A percentile compares a stretch with the other conserved stretches of the same genome.
Conservation (phyloP, 2,888 invertebrate species). For the Boloria selene region DNA sequence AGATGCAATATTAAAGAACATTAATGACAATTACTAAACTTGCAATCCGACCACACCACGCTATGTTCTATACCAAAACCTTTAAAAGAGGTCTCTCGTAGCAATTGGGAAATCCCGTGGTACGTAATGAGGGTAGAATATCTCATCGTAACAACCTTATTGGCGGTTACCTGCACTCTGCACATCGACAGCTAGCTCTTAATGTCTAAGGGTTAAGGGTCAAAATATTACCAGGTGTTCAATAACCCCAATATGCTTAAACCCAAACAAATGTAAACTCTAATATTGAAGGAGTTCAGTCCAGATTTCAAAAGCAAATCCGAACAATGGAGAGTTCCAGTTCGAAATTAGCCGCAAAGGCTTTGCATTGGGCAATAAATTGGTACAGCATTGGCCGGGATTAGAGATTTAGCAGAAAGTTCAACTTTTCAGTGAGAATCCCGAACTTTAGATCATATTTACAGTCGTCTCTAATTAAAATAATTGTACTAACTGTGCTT, state of each 20-base stretch:
- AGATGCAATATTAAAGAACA: not conserved
- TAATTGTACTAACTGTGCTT: constrained; percentile 10
- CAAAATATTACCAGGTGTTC: constrained; percentile 13
- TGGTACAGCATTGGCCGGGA: constrained; percentile 23
- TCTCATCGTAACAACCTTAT: constrained; percentile 24
- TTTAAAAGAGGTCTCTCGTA: constrained; percentile 16
- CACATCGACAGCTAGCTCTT: constrained; percentile 7
- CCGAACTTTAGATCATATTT: constrained; percentile 17
- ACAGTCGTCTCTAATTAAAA: not conserved
- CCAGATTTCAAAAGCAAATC: not conserved
- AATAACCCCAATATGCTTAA: constrained; percentile 9
- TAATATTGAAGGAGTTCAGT: not conserved
- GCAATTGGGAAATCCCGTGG: constrained; percentile 25
- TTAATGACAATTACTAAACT: constrained; percentile 6
- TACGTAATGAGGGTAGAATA: constrained; percentile 26
- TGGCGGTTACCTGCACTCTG: constrained; percentile 10
- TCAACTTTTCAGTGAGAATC: constrained; percentile 5
- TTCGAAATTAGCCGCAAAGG: constrained; percentile 29
- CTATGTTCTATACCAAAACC: constrained; percentile 6
- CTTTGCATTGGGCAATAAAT: constrained; percentile 28
- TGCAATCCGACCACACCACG: not conserved
- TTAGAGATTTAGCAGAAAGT: constrained; percentile 23
- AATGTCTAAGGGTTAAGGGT: constrained; percentile 6
- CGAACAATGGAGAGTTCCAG: constrained; percentile 13
- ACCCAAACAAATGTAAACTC: constrained; percentile 1